Conservation (phyloP, 2,797 vertebrate genomes). For the Micropoecilia bifurca region DNA sequence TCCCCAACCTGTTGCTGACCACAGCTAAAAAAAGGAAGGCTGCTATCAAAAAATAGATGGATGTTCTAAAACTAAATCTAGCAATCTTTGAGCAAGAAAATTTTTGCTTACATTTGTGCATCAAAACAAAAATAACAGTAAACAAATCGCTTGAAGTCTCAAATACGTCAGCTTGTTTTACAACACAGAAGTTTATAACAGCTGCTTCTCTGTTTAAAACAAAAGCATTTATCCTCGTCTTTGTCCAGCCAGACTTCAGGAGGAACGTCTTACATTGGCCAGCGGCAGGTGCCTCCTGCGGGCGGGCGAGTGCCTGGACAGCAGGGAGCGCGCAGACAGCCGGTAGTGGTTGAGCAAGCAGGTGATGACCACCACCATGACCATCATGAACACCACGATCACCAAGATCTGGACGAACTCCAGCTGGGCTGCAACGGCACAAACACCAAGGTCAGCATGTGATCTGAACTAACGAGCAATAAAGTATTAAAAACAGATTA, state of each 20-base stretch:
- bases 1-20: not conserved
- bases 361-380: constrained; percentile 97
- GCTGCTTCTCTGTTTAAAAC: not conserved
- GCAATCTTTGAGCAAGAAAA: not conserved
- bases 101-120: not conserved
- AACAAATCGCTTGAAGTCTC: not conserved
- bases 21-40: not conserved
- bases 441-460: not conserved
- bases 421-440: constrained; percentile 88
- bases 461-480: not conserved
- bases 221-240: not conserved
- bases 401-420: constrained; percentile 98
- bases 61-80: not conserved
- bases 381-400: constrained; percentile 98
- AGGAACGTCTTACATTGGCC: constrained; percentile 83
- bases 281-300: constrained; percentile 87
- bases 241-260: not conserved
- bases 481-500: not conserved
- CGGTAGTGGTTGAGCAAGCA: constrained; percentile 97
- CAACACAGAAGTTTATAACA: not conserved
- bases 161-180: not conserved
- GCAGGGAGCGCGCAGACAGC: constrained; percentile 90
- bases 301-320: constrained; percentile 87
- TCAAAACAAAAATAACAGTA: not conserved
- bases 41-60: not conserved